Conservation (phyloP, 1,140 invertebrate genomes). For the Lepidurus apus region DNA sequence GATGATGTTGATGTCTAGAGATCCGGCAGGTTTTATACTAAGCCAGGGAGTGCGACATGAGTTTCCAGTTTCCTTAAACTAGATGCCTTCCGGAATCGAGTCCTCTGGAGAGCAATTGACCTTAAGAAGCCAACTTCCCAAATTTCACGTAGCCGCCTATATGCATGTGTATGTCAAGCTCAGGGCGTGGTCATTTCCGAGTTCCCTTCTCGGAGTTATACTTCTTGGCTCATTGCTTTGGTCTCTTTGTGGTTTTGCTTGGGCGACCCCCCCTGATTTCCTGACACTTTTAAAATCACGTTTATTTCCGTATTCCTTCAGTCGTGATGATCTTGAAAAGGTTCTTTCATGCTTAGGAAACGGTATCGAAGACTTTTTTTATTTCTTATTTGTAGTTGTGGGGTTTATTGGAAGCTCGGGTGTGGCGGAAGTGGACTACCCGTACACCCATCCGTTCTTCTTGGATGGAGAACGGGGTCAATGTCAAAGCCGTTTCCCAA, state of each 20-base stretch:
- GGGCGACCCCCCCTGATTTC: too few species aligned
- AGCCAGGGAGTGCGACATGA: neutral
- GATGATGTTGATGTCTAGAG: conserved; percentile 23
- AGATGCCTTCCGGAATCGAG: conserved; percentile 1
- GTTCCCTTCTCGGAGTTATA: neutral
- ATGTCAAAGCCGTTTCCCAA: neutral
- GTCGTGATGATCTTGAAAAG: neutral
- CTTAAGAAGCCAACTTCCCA: neutral
- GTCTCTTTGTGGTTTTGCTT: neutral
- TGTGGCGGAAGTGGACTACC: neutral
- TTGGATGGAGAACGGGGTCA: conserved; percentile 3
- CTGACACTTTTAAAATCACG: too few species aligned
- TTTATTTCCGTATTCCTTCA: neutral
- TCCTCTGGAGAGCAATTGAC: neutral
- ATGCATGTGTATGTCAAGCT: neutral
- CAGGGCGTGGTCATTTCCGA: conserved; percentile 6
- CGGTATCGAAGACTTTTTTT: neutral
- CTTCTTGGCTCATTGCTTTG: neutral
- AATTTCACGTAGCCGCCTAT: neutral
- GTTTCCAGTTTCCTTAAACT: neutral
- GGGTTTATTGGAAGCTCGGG: neutral
- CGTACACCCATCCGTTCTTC: neutral
- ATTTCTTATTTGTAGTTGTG: neutral
- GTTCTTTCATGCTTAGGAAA: neutral
- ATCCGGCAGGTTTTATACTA: neutral